Conservation (phyloP, 2,113 vertebrate genomes). For the Struthio camelus region DNA sequence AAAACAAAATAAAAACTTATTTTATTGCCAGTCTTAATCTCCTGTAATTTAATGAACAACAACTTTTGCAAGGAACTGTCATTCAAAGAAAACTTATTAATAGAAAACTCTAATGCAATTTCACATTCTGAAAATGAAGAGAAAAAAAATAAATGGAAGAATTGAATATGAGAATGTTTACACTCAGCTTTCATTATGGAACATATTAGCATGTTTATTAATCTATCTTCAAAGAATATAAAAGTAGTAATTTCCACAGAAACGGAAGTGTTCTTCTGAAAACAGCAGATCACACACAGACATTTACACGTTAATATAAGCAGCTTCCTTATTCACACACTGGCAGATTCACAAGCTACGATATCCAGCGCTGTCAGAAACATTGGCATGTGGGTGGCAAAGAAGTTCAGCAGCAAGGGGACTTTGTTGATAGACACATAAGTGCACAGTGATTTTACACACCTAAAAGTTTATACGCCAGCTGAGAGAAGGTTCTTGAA, state of each 20-base stretch:
- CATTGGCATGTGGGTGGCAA: too few species aligned
- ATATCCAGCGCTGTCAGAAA: background rate
- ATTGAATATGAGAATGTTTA: background rate
- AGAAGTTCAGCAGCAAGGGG: background rate
- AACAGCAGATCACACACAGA: background rate
- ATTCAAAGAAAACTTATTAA: constrained; percentile 12
- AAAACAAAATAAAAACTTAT: background rate
- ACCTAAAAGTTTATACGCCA: background rate
- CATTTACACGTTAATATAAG: background rate
- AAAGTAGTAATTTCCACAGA: background rate
- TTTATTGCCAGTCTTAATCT: background rate
- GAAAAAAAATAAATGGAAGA: background rate
- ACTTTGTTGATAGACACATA: background rate
- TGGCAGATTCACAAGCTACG: background rate
- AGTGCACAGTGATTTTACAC: background rate
- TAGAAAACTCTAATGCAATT: background rate
- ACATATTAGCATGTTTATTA: background rate
- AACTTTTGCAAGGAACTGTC: background rate
- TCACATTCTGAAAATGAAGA: background rate
- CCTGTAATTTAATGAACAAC: background rate
- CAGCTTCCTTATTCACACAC: background rate
- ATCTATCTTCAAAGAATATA: background rate
- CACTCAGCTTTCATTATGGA: background rate
- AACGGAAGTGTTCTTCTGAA: background rate
- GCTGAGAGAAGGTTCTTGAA: background rate